Evolutionary conservation across 2,888 invertebrate species (phyloP).

Genomic region (Sialis fuliginosa): DNA sequence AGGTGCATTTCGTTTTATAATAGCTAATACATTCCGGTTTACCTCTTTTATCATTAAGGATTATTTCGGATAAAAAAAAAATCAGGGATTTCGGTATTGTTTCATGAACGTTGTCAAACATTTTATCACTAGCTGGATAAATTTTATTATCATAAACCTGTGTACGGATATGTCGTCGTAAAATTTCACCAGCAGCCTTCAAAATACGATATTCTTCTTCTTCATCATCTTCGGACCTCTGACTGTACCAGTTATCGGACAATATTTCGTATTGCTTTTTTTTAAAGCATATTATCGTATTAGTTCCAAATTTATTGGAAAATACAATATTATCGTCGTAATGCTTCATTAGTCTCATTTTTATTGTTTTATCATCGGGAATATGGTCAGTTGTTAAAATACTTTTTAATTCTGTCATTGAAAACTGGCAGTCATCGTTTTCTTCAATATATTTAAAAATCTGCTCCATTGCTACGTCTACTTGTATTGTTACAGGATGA

Average conservation of each 20-base stretch:
- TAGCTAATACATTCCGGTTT: no score
- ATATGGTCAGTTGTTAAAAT: not conserved
- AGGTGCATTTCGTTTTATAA: no score
- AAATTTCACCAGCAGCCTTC: constrained; percentile 4
- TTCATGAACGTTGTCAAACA: constrained; percentile 5
- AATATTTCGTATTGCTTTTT: constrained; percentile 3
- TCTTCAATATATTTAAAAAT: no score
- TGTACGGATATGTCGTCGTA: constrained; percentile 4
- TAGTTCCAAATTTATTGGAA: not conserved
- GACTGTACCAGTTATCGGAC: constrained; percentile 5
- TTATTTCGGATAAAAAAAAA: no score
- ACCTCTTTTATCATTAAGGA: no score
- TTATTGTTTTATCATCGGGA: constrained; percentile 4
- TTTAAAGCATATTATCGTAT: not conserved
- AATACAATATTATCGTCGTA: constrained; percentile 5
- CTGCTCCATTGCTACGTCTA: no score
- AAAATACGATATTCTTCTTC: constrained; percentile 7
- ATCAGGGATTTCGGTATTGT: no score
- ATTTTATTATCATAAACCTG: constrained; percentile 3
- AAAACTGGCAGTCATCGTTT: no score
- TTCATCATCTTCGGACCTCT: constrained; percentile 3
- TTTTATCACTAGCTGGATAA: constrained; percentile 7
- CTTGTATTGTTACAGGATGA: no score
- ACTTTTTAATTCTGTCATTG: no score
- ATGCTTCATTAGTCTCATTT: constrained; percentile 1